Percentiles rank a stretch among this genome's conserved stretches.
Evolutionary conservation across 2,888 invertebrate genomes (phyloP).

Genomic region (Lithophane socia): DNA sequence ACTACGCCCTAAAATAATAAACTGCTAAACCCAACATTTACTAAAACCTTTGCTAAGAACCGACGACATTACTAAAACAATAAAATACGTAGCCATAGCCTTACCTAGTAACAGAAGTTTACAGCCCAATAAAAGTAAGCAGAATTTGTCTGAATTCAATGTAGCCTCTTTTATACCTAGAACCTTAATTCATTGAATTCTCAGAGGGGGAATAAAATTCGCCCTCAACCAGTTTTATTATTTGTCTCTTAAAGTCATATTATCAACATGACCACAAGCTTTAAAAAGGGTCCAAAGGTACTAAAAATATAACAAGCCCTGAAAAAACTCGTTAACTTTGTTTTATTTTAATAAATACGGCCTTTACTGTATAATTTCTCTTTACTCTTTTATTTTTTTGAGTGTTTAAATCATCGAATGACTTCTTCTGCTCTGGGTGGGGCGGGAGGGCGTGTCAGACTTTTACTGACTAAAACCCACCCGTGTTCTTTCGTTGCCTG

Average conservation of each 20-base stretch:
- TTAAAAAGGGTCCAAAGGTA: conserved; percentile 43
- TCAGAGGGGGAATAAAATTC: conserved; percentile 29
- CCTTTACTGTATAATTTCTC: conserved; percentile 19
- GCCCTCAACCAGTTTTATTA: conserved; percentile 46
- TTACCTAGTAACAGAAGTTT: conserved; percentile 26
- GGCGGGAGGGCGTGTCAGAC: too few species aligned
- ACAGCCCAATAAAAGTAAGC: conserved; percentile 37
- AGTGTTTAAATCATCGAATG: too few species aligned
- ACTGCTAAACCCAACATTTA: background rate
- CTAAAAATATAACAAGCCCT: conserved; percentile 40
- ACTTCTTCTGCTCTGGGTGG: too few species aligned
- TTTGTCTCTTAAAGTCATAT: conserved; percentile 41
- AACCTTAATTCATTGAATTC: conserved; percentile 43
- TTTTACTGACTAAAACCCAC: too few species aligned
- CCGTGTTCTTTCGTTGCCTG: too few species aligned
- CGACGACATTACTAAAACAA: conserved; percentile 2
- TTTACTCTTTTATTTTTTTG: too few species aligned
- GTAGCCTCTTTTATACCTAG: conserved; percentile 27
- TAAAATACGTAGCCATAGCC: conserved; percentile 14
- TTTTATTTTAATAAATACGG: conserved; percentile 41
- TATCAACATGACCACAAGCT: conserved; percentile 49
- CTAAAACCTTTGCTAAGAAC: conserved; percentile 6
- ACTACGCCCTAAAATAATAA: conserved; percentile 18
- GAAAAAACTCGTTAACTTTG: conserved; percentile 57
- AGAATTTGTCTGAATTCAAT: conserved; percentile 44